Base-by-base conservation (phyloP, 1,140 invertebrate genomes). In the Sycobia sp. region DNA sequence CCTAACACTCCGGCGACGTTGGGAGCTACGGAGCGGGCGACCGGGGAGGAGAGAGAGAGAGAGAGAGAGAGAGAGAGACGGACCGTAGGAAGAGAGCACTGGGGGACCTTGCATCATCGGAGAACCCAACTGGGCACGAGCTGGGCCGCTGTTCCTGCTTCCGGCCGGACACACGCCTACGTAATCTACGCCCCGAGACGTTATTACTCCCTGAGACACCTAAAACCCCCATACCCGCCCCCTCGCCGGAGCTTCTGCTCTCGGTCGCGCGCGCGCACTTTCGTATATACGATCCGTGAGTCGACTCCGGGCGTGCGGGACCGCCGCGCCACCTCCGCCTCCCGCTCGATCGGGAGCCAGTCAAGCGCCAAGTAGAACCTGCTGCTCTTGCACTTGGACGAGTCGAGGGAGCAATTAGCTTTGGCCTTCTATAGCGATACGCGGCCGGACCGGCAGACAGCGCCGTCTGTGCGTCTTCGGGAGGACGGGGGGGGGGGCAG, bases 31-130 rank as follows among this genome's bases (percentile, higher is more conserved):
- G 50, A 23, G 32, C 20, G 36, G n/a, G n/a, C n/a, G n/a, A n/a
- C n/a, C n/a, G n/a, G n/a, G n/a, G n/a, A n/a, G n/a, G n/a, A n/a
- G n/a, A n/a, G n/a, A n/a, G n/a, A n/a, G n/a, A n/a, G n/a, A n/a
- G n/a, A n/a, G n/a, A n/a, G n/a, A n/a, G n/a, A 38, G 11, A 53
- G 50, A 29, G 53, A 27, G 25, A 38, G 50, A 53, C 13, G 32
- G 50, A 53, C 14, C 29, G n/a, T 22, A 22, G 16, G n/a, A 18
- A 43, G 41, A 5, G 41, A 10, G 44, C 77, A 77, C 80, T 72
- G 72, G 69, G 80, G 80, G 79, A 82, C 80, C 76, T 77, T 82
- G 80, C 79, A 82, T 82, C 80, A 81, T 80, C 78, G 25, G 72
- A 71, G 76, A 77, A 82, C 77, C 78, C 78, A 80, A 80, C 80